Evolutionary conservation across 2,113 vertebrate species (phyloP), one percentile per base, ranked within the genome.

Genomic region (Strix uralensis): DNA sequence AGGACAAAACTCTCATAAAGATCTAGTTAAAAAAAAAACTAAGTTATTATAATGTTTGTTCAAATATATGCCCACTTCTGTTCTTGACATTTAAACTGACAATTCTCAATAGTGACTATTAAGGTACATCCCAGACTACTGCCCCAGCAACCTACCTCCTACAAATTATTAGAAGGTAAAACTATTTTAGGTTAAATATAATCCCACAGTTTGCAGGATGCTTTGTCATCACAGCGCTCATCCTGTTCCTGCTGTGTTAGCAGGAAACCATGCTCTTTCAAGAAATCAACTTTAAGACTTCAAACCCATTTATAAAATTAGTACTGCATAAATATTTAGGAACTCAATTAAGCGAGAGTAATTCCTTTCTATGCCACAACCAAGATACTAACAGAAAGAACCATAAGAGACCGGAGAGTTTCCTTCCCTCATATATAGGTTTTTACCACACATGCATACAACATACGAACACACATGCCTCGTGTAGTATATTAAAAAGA

Each of bases 381-480:
- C 18, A 59, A 73, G 40, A 52, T 8, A 52, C 5, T 36, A 86
- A 47, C 2, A 81, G 21, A 30, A 94, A 73, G 58, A 91, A 40
- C 46, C 11, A 0, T 25, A 55, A 58, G 2, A 67, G n/a, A 86
- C n/a, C 12, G 3, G 20, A 75, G 86, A 55, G 36, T 16, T 25
- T 51, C 15, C 23, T 72, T 61, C 36, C 14, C 71, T 80, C 34
- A 44, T 6, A 6, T 7, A 14, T 0, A 69, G 10, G 72, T 61
- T 47, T 85, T 66, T 23, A 73, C 86, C 69, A 81, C 26, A 55
- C 1, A 59, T 2, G 5, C 22, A 25, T 23, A 10, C 7, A 66
- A 20, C 27, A 30, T 4, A 54, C 4, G 29, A 86, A 83, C 29
- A 59, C 0, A 0, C 15, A 14, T 0, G 0, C 15, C 23, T 69